Base-by-base conservation (phyloP, 2,113 vertebrate genomes). In the Cephalopterus ornatus region DNA sequence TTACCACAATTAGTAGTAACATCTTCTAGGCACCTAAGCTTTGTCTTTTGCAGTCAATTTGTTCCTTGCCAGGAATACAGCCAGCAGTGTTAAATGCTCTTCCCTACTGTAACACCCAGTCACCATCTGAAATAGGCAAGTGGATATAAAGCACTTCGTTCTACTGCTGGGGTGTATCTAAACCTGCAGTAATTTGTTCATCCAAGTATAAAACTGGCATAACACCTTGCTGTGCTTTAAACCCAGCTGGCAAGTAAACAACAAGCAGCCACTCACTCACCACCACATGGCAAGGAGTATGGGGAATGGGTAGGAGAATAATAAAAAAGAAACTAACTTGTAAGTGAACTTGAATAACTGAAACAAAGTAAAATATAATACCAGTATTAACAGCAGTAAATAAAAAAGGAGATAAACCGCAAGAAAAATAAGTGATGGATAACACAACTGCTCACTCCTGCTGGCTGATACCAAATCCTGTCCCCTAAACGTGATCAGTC, bases 281-380 rank as follows among this genome's bases (percentile, higher is more conserved):
- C 5, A 30, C 14, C 24, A 61, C 15, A 53, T 22, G 49, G 49
- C 24, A 24, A 50, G 14, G 37, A 68, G 16, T 39, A 39, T 26
- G 9, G 5, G 1, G 44, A 52, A 39, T 27, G 5, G 11, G 4
- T 5, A 39, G 11, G 33, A 68, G 9, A 44, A 39, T 21, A 15
- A 19, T n/a, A n/a, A n/a, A n/a, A 33, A 15, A 8, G 8, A 37
- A 39, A 35, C 6, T 12, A 14, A 9, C 19, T n/a, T 2, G 1
- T 24, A 55, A 59, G 19, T 8, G 28, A 75, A 68, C 8, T 30
- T 46, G 10, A 61, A 11, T 37, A 89, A n/a, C 0, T 35, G 14
- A 61, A 82, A 75, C 16, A 41, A 82, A 61, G 46, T 46, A 46
- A 47, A 58, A 47, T 4, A 5, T 4, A 52, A 39, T 8, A 61